Evolutionary conservation across 2,113 vertebrate genomes (phyloP), one percentile per base, ranked within the genome.

Genomic region (Limnothrissa miodon): DNA sequence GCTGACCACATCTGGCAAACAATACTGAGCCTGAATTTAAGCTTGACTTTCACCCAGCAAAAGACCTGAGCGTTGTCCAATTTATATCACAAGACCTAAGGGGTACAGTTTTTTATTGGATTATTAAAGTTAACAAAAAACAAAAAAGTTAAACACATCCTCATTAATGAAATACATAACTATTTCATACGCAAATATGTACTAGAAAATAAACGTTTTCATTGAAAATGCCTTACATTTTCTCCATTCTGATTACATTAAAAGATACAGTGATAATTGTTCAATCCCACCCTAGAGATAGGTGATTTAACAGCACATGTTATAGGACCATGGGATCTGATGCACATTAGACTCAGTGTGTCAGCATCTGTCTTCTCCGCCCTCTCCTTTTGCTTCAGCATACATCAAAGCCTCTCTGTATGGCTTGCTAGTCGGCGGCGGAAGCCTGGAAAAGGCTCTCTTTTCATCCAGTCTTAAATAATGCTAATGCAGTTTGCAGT

Each of bases 331-430:
- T 10, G 36, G 25, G 66, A 4, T 74, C 13, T 36, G 66, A 74
- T 36, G 15, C 66, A 39, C 11, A 74, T 36, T 36, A 15, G 10
- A 33, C 25, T 74, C 59, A 11, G 9, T 33, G 1, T 74, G 66
- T 17, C 36, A 74, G 33, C 66, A 74, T 74, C 66, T 74, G 66
- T 36, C 33, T 39, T 74, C 66, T 74, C 62, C 25, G 25, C 62
- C 62, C 62, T 33, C 62, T 70, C n/a, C 8, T 74, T 11, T 17
- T 13, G 13, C 13, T 36, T 13, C 29, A 1, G 29, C 13, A 36
- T 13, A 74, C 66, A 33, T 74, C 66, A 74, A 33, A 74, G 66
- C 66, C n/a, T n/a, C n/a, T n/a, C n/a, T n/a, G n/a, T n/a, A n/a
- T n/a, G n/a, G n/a, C n/a, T 3, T 17, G 29, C 11, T 29, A 5